Percentiles rank a stretch among this genome's conserved stretches.
phyloP scores from a whole-genome alignment of 2,113 vertebrate genomes.

The Chlorodrepanis virens region DNA sequence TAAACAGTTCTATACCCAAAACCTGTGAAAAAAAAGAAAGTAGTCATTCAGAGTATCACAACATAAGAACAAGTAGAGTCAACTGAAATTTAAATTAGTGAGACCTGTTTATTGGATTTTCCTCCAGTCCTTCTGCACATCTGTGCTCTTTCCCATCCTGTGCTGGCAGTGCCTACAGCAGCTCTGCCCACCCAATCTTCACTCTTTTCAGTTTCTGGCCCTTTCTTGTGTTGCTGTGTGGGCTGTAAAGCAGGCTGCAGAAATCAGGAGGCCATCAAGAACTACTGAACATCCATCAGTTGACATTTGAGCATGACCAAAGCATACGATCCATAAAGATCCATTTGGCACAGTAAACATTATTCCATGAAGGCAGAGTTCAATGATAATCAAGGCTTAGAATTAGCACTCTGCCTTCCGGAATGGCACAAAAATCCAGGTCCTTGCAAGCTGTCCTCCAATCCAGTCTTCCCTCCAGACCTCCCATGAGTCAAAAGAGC shows the following conservation, averaged over 20 bases:
- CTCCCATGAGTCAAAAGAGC: background rate
- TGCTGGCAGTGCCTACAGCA: background rate
- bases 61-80: background rate
- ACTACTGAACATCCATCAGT: background rate
- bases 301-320: background rate
- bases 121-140: background rate
- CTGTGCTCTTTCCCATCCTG: background rate
- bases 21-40: background rate
- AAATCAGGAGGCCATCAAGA: background rate
- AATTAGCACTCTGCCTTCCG: accelerated
- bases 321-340: background rate
- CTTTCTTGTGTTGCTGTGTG: background rate
- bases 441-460: background rate
- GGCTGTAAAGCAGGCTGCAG: background rate
- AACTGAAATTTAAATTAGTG: background rate
- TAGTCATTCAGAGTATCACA: background rate
- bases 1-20: background rate
- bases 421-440: background rate
- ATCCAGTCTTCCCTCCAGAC: background rate
- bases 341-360: background rate
- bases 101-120: background rate
- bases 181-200: background rate
- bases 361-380: background rate
- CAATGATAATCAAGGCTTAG: background rate
- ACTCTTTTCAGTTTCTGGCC: background rate